Percentiles rank a stretch among this genome's conserved stretches.
Conservation (phyloP, 2,113 vertebrate species). For the Dicentrarchus labrax region DNA sequence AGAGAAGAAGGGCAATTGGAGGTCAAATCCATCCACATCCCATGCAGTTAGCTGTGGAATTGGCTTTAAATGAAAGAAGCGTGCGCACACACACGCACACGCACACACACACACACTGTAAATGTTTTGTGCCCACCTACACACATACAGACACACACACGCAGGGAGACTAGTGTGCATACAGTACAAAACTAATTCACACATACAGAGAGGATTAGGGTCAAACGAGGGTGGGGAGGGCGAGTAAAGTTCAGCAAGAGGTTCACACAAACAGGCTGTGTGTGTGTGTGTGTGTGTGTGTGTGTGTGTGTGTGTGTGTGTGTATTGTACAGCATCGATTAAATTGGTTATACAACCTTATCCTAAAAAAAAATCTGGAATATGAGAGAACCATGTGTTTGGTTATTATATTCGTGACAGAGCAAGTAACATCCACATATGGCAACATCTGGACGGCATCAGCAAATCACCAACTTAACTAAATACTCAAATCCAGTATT, state of each 20-base stretch:
- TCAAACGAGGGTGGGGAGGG: constrained; percentile 40
- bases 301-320: background rate
- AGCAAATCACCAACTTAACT: background rate
- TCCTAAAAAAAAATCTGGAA: background rate
- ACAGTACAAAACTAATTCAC: constrained; percentile 10
- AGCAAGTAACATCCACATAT: background rate
- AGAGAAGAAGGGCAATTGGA: constrained; percentile 45
- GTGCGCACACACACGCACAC: background rate
- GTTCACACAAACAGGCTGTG: constrained; percentile 2
- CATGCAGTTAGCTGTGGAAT: constrained; percentile 48
- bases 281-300: background rate
- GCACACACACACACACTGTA: background rate
- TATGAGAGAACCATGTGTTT: background rate
- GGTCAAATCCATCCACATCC: constrained; percentile 56
- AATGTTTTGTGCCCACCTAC: constrained; percentile 20
- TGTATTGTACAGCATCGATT: constrained; percentile 14
- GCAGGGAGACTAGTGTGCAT: background rate
- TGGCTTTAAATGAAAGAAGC: constrained; percentile 57
- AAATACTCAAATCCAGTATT: background rate
- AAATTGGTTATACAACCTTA: constrained; percentile 31
- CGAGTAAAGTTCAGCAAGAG: constrained; percentile 49
- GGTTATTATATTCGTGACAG: background rate
- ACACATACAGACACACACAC: constrained; percentile 2
- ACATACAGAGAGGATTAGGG: constrained; percentile 50
- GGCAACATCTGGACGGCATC: constrained; percentile 20